Evolutionary conservation across 1,140 invertebrate species (phyloP).

Genomic region (Notospermus geniculatus): DNA sequence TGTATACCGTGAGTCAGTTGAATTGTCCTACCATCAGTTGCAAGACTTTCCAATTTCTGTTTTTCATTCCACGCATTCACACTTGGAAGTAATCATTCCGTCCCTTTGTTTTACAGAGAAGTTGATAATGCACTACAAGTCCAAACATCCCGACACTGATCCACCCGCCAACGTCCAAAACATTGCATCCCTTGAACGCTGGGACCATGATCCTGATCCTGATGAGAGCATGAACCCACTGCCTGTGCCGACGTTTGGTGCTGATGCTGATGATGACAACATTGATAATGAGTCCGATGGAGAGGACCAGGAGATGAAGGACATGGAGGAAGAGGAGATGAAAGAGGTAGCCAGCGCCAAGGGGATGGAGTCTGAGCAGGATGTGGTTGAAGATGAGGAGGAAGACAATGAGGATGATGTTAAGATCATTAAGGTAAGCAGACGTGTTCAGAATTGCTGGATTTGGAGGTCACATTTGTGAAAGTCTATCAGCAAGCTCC

Average conservation of each 20-base stretch:
- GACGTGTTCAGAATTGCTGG: no score
- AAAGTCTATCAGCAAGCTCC: no score
- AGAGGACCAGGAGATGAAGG: background rate
- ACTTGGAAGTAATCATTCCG: no score
- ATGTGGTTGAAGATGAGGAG: background rate
- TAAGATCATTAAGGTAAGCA: no score
- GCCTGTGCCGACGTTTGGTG: no score
- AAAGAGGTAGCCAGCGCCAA: background rate
- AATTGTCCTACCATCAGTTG: no score
- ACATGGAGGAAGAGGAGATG: background rate
- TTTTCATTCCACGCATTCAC: no score
- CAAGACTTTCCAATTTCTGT: no score
- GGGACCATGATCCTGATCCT: slow-evolving; percentile 5
- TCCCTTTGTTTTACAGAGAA: slow-evolving; percentile 3
- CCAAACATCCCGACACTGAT: slow-evolving; percentile 6
- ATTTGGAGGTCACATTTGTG: no score
- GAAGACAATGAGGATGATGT: background rate
- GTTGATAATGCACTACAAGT: slow-evolving; percentile 6
- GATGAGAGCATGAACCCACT: background rate
- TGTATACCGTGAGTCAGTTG: no score
- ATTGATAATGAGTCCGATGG: background rate
- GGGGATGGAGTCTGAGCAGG: background rate
- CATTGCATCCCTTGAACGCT: background rate
- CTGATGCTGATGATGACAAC: no score
- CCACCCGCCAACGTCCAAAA: background rate